These are phyloP conservation scores for Strix uralensis DNA, from an alignment of 2,113 vertebrate genomes.

Conservation along the genomic window DNA sequence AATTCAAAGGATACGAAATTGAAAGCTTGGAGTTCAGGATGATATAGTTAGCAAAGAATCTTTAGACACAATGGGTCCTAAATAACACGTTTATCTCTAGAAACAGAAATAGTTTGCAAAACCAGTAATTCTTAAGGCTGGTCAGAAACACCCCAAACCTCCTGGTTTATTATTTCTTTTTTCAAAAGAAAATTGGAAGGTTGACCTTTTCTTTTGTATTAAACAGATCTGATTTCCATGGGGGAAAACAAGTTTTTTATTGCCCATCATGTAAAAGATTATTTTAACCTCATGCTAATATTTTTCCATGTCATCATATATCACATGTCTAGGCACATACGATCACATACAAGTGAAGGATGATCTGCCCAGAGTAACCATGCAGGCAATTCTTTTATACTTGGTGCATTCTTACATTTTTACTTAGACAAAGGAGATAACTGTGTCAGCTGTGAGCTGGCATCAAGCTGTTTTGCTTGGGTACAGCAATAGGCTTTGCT, in stretches of 20 bases:
- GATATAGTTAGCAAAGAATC: background rate
- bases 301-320: background rate
- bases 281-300: background rate
- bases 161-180: background rate
- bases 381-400: background rate
- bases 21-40: background rate
- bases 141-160: background rate
- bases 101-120: background rate
- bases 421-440: background rate
- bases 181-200: background rate
- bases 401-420: background rate
- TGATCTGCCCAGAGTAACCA: background rate
- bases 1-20: background rate
- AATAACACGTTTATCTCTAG: background rate
- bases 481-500: background rate
- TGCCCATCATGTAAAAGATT: background rate
- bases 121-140: background rate
- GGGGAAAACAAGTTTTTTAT: background rate
- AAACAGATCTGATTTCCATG: background rate
- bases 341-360: background rate
- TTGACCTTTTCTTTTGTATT: background rate
- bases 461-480: background rate
- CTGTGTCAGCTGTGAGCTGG: background rate
- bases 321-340: background rate
- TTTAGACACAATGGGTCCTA: background rate